Conservation (phyloP, 2,888 invertebrate species). For the Agrochola circellaris region DNA sequence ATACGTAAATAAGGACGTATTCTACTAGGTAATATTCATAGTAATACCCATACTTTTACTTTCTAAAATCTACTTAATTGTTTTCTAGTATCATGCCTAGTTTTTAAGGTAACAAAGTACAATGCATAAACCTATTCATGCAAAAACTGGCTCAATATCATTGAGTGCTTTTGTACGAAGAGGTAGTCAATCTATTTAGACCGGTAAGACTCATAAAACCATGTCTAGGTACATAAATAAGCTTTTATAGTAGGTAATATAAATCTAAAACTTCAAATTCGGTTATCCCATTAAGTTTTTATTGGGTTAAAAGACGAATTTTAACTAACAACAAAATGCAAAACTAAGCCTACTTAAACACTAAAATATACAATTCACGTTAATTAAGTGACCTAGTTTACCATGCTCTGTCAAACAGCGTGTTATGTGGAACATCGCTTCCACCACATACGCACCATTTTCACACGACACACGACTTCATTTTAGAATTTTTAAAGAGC, state of each 20-base stretch:
- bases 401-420: conserved; percentile 54
- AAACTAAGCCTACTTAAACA: conserved; percentile 31
- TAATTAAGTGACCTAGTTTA: conserved; percentile 67
- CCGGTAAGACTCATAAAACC: conserved; percentile 25
- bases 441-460: conserved; percentile 63
- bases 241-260: conserved; percentile 9
- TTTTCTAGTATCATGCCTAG: not conserved
- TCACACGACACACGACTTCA: conserved; percentile 62
- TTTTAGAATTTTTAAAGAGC: conserved; percentile 70
- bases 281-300: not conserved
- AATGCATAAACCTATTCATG: conserved; percentile 17
- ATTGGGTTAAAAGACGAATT: conserved; percentile 8
- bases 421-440: conserved; percentile 46
- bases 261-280: conserved; percentile 2
- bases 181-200: conserved; percentile 33
- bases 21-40: not conserved
- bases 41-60: not conserved
- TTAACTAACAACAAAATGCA: conserved; percentile 41
- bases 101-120: conserved; percentile 10
- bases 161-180: conserved; percentile 35
- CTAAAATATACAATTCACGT: conserved; percentile 53
- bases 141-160: conserved; percentile 24
- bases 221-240: conserved; percentile 26
- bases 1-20: not conserved
- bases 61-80: not conserved